A percentile compares a stretch with the other conserved stretches of the same genome.
phyloP scores from a whole-genome alignment of 2,888 invertebrate genomes.

The Lithosia quadra region DNA sequence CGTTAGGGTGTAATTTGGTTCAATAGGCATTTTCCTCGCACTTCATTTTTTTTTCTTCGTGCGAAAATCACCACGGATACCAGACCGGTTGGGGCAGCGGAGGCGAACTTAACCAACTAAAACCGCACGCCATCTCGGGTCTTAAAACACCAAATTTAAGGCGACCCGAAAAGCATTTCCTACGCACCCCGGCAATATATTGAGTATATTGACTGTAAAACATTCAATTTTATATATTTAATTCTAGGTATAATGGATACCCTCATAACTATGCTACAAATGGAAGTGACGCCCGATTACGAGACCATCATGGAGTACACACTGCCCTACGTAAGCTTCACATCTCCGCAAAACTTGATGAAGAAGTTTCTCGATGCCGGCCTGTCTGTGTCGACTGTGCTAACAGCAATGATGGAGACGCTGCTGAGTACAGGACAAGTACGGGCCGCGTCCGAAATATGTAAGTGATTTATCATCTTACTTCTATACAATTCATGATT shows the following conservation, averaged over 20 bases:
- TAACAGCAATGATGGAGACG: constrained; percentile 82
- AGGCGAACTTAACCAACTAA: no score
- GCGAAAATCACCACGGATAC: no score
- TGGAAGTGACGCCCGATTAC: constrained; percentile 85
- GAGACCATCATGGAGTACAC: constrained; percentile 86
- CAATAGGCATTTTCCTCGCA: no score
- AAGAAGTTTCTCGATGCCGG: constrained; percentile 82
- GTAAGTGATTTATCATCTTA: constrained; percentile 66
- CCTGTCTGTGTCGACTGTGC: constrained; percentile 65
- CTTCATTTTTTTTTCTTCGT: no score
- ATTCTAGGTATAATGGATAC: constrained; percentile 83
- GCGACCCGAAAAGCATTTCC: no score
- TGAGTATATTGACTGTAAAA: no score
- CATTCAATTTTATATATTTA: background rate
- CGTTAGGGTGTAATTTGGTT: no score
- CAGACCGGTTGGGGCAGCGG: no score
- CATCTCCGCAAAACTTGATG: constrained; percentile 80
- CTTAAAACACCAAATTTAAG: no score
- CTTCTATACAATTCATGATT: background rate
- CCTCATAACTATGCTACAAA: constrained; percentile 82
- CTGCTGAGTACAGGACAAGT: constrained; percentile 78
- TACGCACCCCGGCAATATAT: no score
- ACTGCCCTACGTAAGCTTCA: constrained; percentile 84
- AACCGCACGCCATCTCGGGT: no score
- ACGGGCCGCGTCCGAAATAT: constrained; percentile 79